Evolutionary conservation across 2,113 vertebrate genomes (phyloP).

Genomic region (Apteryx mantelli): DNA sequence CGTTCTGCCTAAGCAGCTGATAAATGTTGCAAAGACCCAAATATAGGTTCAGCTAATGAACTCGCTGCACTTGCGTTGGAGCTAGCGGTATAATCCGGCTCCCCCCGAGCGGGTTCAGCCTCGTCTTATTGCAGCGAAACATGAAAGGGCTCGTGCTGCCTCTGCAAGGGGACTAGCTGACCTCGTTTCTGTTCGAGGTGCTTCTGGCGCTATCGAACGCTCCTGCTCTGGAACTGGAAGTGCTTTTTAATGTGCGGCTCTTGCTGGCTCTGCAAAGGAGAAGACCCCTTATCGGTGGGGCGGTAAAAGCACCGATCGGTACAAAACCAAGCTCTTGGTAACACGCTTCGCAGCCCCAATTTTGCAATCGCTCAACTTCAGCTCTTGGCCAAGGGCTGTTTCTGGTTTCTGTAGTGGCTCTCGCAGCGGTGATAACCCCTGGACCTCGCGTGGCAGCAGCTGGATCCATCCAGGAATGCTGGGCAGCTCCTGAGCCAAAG

Average conservation of each 20-base stretch:
- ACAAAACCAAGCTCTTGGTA: no score
- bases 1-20: rapidly evolving
- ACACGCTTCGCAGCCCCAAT: no score
- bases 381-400: background rate
- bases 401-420: background rate
- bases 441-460: rapidly evolving
- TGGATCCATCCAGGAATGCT: background rate
- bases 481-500: rapidly evolving
- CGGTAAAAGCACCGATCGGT: no score
- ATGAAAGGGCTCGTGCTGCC: background rate
- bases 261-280: background rate
- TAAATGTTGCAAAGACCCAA: background rate
- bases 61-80: rapidly evolving
- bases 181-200: no score
- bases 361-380: background rate
- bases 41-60: rapidly evolving
- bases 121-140: no score
- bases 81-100: no score
- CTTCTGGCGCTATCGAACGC: background rate
- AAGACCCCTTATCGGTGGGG: background rate
- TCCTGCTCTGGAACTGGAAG: background rate
- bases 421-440: background rate
- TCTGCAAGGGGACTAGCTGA: background rate
- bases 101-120: no score
- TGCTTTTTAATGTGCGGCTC: background rate